Evolutionary conservation across 2,113 vertebrate genomes (phyloP), one percentile per base, ranked within the genome.

Genomic region (Rhinopomastus cyanomelas): DNA sequence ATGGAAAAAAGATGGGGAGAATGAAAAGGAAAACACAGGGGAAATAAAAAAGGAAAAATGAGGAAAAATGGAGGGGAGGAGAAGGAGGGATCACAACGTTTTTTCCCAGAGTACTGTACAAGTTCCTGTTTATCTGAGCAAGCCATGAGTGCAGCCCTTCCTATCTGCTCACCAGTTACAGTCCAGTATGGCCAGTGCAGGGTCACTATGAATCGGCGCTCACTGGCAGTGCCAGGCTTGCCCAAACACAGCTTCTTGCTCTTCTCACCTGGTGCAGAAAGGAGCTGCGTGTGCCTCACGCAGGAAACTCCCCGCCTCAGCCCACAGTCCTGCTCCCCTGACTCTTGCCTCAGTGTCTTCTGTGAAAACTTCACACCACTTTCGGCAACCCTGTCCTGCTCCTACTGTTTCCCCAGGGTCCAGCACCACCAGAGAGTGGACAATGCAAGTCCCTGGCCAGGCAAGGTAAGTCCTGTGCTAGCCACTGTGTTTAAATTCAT

Each of bases 111-210:
- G 32, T 90, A 62, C 61, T 84, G 67, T n/a, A 37, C 53, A 73
- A 80, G 53, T 74, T 86, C 73, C 65, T 89, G 56, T 90, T 92
- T 89, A 94, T 81, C 79, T 67, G 60, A 89, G 64, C 48, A 87
- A 87, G 72, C 48, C 91, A 85, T 52, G 69, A 51, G 67, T 12
- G 20, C n/a, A 74, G 77, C 67, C 25, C 48, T 82, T 42, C n/a
- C 17, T 48, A 74, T 26, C n/a, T 80, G 68, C 57, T 32, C 1
- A 7, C 48, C 65, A 80, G 5, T 44, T 77, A 66, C 85, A 87
- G 80, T 29, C 44, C 56, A 64, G 52, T 67, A 76, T 72, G 69
- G 44, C 0, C 0, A 90, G 69, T 69, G 16, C n/a, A 36, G n/a
- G 53, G 27, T 87, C 5, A 1, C 55, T 14, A 36, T 89, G 87